Percentiles rank a stretch among this genome's conserved stretches.
Evolutionary conservation across 92 coral and sea anemone genomes (phyloP).

Genomic region (Paramuricea clavata): DNA sequence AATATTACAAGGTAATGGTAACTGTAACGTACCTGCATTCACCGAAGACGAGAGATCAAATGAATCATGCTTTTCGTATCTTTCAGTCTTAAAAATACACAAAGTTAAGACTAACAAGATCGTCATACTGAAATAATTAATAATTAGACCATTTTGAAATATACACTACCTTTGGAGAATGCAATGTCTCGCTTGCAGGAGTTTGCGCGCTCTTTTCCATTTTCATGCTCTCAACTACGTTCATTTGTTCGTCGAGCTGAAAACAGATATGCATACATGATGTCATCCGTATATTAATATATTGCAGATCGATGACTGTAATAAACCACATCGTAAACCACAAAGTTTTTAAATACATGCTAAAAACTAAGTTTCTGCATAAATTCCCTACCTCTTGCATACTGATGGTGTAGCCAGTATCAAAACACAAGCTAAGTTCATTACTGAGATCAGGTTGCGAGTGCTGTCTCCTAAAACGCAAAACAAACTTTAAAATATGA

Average conservation of each 20-base stretch:
- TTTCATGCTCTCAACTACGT: constrained; percentile 76
- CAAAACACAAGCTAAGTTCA: constrained; percentile 59
- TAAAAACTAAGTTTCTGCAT: too few species aligned
- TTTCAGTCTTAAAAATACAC: constrained; percentile 15
- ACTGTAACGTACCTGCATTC: neutral
- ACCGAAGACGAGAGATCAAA: constrained; percentile 12
- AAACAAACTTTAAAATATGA: too few species aligned
- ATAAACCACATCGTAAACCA: too few species aligned
- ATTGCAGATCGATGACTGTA: too few species aligned
- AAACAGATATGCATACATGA: neutral
- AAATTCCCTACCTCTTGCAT: constrained; percentile 82
- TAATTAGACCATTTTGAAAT: too few species aligned
- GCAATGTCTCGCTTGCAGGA: neutral
- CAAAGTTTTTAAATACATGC: too few species aligned
- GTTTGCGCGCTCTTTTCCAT: constrained; percentile 40
- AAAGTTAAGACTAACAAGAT: neutral
- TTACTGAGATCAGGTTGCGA: constrained; percentile 83
- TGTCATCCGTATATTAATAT: neutral
- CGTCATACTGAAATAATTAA: neutral
- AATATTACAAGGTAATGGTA: too few species aligned
- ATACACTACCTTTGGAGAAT: constrained; percentile 6
- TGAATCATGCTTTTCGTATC: neutral
- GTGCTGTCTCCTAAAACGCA: constrained; percentile 68
- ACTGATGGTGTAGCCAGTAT: constrained; percentile 82
- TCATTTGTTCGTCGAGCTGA: constrained; percentile 85